Conservation (phyloP, 2,113 vertebrate genomes). For the Pseudolaguvia tuberculata region DNA sequence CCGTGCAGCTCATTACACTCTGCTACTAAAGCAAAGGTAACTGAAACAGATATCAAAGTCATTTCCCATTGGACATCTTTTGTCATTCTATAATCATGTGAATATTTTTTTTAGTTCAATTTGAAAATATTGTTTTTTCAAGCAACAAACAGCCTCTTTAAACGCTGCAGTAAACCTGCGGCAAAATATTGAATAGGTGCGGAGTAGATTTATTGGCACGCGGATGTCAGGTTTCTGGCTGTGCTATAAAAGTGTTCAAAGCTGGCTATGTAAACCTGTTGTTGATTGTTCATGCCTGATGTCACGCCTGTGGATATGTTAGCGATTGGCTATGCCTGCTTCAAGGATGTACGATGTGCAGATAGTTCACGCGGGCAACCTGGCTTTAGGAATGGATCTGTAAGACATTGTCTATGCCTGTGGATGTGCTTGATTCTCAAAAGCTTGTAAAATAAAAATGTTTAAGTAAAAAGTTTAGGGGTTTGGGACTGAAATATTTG, state of each 20-base stretch:
- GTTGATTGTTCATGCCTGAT: conserved; percentile 38
- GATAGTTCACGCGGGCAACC: conserved; percentile 30
- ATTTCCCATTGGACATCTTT: neutral
- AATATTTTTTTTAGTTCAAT: neutral
- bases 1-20: conserved; percentile 28
- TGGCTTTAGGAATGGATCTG: conserved; percentile 20
- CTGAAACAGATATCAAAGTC: neutral
- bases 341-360: conserved; percentile 1
- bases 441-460: too few relatives aligned
- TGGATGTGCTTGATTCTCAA: conserved; percentile 33
- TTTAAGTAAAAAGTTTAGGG: too few relatives aligned
- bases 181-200: conserved; percentile 25
- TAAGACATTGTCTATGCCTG: conserved; percentile 36
- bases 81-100: neutral
- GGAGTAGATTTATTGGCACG: conserved; percentile 33
- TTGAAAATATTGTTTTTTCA: conserved; percentile 3
- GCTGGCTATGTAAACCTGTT: conserved; percentile 18
- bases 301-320: conserved; percentile 38
- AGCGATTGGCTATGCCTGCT: conserved; percentile 39
- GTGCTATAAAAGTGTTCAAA: conserved; percentile 17
- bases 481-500: too few relatives aligned
- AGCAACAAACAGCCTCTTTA: conserved; percentile 1
- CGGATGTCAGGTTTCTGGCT: conserved; percentile 17
- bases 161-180: neutral
- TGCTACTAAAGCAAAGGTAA: conserved; percentile 27